Evolutionary conservation across 1,140 invertebrate genomes (phyloP).

Genomic region (Drosophila santomea): DNA sequence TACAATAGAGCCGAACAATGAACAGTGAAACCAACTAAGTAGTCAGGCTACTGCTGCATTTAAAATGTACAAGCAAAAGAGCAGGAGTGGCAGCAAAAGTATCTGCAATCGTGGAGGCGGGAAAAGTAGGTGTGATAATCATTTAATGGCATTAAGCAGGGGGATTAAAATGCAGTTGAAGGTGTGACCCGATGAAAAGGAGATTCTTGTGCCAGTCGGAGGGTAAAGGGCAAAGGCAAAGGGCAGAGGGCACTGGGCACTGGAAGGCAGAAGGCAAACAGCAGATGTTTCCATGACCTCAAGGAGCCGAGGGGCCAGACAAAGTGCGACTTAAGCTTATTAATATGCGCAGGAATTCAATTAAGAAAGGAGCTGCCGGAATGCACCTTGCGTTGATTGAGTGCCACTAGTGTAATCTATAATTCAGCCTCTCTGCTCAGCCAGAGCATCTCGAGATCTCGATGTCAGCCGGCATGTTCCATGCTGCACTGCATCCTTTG

Average conservation of each 20-base stretch:
- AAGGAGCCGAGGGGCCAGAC: constrained; percentile 21
- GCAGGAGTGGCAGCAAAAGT: constrained; percentile 14
- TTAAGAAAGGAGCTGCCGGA: constrained; percentile 42
- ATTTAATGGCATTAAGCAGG: constrained; percentile 71
- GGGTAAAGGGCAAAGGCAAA: constrained; percentile 2
- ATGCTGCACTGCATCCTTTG: constrained; percentile 6
- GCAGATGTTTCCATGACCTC: constrained; percentile 34
- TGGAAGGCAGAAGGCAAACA: neutral
- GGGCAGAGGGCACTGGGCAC: neutral
- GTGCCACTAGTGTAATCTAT: constrained; percentile 39
- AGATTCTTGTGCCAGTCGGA: neutral
- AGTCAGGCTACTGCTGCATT: constrained; percentile 48
- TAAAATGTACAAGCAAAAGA: constrained; percentile 42
- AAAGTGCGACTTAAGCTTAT: constrained; percentile 61
- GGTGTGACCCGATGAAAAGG: constrained; percentile 42
- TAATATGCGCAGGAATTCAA: constrained; percentile 62
- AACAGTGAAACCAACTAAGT: constrained; percentile 54
- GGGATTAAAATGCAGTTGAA: constrained; percentile 63
- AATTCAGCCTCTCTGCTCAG: constrained; percentile 23
- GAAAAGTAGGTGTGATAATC: constrained; percentile 69
- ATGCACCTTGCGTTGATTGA: constrained; percentile 34
- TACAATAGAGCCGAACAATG: constrained; percentile 34
- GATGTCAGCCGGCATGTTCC: constrained; percentile 14
- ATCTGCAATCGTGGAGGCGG: constrained; percentile 2
- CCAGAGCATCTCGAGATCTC: constrained; percentile 20